Evolutionary conservation across 2,113 vertebrate genomes (phyloP), one percentile per base, ranked within the genome.

Genomic region (Smithornis capensis): DNA sequence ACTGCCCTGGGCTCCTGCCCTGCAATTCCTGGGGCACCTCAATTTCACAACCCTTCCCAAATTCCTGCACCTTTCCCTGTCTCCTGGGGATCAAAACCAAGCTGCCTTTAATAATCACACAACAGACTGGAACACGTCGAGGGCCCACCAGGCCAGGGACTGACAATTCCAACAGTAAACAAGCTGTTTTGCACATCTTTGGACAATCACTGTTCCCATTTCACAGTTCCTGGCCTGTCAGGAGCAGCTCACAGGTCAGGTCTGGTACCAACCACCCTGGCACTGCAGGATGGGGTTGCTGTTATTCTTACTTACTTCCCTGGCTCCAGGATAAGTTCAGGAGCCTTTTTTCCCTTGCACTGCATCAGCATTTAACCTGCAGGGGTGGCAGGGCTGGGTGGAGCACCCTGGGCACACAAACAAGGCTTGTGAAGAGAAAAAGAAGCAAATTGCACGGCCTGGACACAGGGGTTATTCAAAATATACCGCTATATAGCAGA

Each of bases 241-340:
- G 59, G 31, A 57, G 28, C 0, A 0, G 31, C 74, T 31, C 73
- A 44, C 33, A 63, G 44, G 7, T 1, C 60, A 33, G 6, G 4
- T 12, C 82, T 29, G 78, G 10, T 9, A 33, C 31, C 15, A 81
- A 44, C 59, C 24, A 38, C 27, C 27, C n/a, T 3, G 1, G 14
- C 1, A 1, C 24, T 7, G 50, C 59, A n/a, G 28, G 2, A 4
- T 0, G 6, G 27, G 4, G 17, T 23, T 57, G 23, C 12, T 19
- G 7, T 10, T 38, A 7, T 14, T 19, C 4, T 24, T 24, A 12
- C 38, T 49, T 23, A 2, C 37, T 47, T 64, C 59, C 24, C 56
- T 67, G 76, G 45, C 29, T 53, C 49, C 17, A 8, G 57, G 45
- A 24, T 7, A 45, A 71, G 19, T 13, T 76, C 14, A 62, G 77